A percentile compares a stretch with the other conserved stretches of the same genome.
phyloP scores from a whole-genome alignment of 2,797 vertebrate genomes.

The Cygnus olor region DNA sequence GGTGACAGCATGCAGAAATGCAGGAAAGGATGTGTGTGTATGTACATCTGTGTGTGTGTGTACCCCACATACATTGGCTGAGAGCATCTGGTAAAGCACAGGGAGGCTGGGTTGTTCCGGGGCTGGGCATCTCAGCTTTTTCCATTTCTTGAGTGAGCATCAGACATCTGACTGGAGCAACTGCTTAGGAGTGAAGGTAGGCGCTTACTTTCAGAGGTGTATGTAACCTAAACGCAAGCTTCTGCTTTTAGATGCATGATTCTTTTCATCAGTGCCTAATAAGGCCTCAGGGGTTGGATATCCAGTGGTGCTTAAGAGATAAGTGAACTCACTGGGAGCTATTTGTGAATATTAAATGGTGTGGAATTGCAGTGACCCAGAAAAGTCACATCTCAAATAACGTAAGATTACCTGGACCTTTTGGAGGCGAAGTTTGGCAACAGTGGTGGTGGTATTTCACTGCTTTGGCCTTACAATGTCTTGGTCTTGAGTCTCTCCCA shows the following conservation, averaged over 20 bases:
- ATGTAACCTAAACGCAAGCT: neutral
- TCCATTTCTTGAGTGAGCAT: neutral
- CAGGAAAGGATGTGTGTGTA: neutral
- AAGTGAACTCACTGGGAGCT: neutral
- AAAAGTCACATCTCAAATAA: slow-evolving; percentile 18
- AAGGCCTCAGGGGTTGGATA: neutral
- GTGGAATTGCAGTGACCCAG: slow-evolving; percentile 22
- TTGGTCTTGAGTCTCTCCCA: neutral
- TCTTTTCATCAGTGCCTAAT: neutral
- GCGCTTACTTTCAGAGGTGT: neutral
- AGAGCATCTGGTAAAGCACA: neutral
- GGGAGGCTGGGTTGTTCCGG: neutral
- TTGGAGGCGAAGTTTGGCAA: neutral
- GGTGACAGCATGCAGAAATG: neutral
- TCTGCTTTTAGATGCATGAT: neutral
- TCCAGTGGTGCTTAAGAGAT: neutral
- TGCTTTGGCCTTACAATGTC: neutral
- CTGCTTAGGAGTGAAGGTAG: neutral
- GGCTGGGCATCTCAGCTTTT: neutral
- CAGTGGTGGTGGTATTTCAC: fast-evolving
- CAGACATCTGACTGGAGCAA: neutral
- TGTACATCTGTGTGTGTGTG: too few relatives aligned
- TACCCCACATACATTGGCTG: fast-evolving
- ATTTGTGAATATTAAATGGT: neutral
- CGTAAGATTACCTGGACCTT: neutral